Conservation (phyloP, 2,888 invertebrate genomes). For the Tetanocera ferruginea region DNA sequence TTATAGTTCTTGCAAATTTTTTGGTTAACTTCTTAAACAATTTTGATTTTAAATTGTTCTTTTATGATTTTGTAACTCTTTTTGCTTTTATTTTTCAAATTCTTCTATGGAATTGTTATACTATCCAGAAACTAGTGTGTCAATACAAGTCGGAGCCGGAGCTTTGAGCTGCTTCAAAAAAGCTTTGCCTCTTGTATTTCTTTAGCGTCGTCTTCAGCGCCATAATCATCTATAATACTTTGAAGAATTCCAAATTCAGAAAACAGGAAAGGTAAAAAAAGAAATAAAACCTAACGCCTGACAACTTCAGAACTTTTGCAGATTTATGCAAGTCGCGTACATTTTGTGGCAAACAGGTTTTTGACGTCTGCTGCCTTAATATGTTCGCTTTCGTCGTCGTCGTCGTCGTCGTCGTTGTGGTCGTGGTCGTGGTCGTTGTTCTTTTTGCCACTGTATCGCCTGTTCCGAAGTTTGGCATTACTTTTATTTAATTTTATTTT, state of each 20-base stretch:
- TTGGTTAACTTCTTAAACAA: no score
- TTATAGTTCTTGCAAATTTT: no score
- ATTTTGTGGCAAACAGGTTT: conserved; percentile 29
- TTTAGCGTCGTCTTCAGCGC: not conserved
- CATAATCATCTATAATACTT: not conserved
- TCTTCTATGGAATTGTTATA: no score
- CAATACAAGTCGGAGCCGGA: no score
- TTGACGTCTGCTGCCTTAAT: not conserved
- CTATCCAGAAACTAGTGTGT: no score
- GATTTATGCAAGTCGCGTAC: conserved; percentile 37
- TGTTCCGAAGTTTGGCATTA: conserved; percentile 38
- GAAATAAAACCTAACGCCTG: conserved; percentile 1
- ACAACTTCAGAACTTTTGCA: conserved; percentile 21
- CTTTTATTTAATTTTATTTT: not conserved
- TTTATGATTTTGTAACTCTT: no score
- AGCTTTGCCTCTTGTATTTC: no score
- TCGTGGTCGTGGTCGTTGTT: not conserved
- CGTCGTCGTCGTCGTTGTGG: conserved; percentile 20
- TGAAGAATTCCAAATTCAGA: conserved; percentile 6
- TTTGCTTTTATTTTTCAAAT: no score
- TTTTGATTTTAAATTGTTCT: no score
- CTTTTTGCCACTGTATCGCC: not conserved
- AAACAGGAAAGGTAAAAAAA: not conserved
- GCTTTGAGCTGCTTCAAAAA: no score
- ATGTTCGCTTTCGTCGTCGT: conserved; percentile 24